Percentiles rank a stretch among this genome's conserved stretches.
These are phyloP conservation scores for Fukomys damarensis DNA, from an alignment of 2,113 vertebrate species.

Conservation along the genomic window DNA sequence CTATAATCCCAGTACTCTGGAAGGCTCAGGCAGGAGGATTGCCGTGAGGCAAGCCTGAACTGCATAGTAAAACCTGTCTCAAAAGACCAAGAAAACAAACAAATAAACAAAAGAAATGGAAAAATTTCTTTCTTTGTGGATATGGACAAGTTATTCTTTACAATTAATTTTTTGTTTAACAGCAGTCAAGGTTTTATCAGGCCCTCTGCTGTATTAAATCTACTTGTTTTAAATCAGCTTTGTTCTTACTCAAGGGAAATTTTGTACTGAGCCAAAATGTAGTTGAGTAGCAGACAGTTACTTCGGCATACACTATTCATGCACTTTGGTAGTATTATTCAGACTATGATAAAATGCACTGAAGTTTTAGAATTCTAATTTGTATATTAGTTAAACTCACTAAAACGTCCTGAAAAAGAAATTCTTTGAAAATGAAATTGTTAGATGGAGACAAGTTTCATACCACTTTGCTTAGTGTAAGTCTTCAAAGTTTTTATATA, in stretches of 20 bases:
- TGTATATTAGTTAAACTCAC: slow-evolving; percentile 25
- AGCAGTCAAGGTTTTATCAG: slow-evolving; percentile 38
- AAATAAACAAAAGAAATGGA: background rate
- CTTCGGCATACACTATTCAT: slow-evolving; percentile 9
- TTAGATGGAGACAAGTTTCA: slow-evolving; percentile 12
- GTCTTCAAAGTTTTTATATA: slow-evolving; percentile 26
- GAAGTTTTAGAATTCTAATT: slow-evolving; percentile 33
- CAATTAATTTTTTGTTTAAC: slow-evolving; percentile 36
- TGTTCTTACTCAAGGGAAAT: slow-evolving; percentile 42
- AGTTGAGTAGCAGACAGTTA: slow-evolving; percentile 22
- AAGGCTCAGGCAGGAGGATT: too few species aligned
- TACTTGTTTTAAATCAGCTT: slow-evolving; percentile 47
- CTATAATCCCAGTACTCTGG: too few species aligned
- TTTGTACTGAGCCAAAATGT: slow-evolving; percentile 51
- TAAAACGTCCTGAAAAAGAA: background rate
- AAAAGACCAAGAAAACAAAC: background rate
- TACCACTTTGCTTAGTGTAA: slow-evolving; percentile 4
- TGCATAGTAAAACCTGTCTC: too few species aligned
- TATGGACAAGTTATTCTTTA: background rate
- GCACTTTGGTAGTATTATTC: slow-evolving; percentile 8
- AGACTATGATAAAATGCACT: background rate
- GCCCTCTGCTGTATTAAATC: slow-evolving; percentile 2
- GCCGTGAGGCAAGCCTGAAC: too few species aligned
- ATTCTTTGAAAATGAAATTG: slow-evolving; percentile 26
- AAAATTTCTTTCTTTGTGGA: slow-evolving; percentile 10